Percentiles rank a stretch among this genome's conserved stretches.
These are phyloP conservation scores for Rhogogaster chlorosoma DNA, from an alignment of 2,888 invertebrate species.

Conservation along the genomic window DNA sequence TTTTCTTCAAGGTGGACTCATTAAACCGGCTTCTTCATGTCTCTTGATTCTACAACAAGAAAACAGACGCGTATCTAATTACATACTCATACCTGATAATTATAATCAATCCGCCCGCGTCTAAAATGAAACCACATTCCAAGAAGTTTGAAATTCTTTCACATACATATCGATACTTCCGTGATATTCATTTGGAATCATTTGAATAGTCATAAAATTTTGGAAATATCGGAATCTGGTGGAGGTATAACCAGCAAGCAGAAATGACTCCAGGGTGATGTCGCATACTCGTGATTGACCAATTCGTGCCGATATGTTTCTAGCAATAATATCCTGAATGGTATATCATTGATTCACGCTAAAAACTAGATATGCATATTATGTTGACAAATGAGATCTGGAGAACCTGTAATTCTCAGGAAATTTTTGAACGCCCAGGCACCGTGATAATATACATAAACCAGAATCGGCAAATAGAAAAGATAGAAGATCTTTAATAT, in stretches of 20 bases:
- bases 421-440: no score
- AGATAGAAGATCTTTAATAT: not conserved
- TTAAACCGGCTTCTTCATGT: not conserved
- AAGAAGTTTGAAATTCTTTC: no score
- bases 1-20: not conserved
- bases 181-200: no score
- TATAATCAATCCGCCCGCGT: not conserved
- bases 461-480: not conserved
- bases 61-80: not conserved
- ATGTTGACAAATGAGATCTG: no score
- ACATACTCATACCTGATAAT: not conserved
- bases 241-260: not conserved
- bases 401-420: no score
- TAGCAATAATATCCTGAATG: no score
- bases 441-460: not conserved
- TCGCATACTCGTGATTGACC: not conserved
- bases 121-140: not conserved
- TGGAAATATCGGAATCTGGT: no score
- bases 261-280: no score
- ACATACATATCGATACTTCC: no score
- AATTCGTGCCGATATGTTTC: not conserved
- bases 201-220: no score
- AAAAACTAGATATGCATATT: no score
- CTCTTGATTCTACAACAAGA: not conserved
- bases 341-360: no score